These are phyloP conservation scores for Altica lythri DNA, from an alignment of 2,888 invertebrate genomes.

Conservation along the genomic window DNA sequence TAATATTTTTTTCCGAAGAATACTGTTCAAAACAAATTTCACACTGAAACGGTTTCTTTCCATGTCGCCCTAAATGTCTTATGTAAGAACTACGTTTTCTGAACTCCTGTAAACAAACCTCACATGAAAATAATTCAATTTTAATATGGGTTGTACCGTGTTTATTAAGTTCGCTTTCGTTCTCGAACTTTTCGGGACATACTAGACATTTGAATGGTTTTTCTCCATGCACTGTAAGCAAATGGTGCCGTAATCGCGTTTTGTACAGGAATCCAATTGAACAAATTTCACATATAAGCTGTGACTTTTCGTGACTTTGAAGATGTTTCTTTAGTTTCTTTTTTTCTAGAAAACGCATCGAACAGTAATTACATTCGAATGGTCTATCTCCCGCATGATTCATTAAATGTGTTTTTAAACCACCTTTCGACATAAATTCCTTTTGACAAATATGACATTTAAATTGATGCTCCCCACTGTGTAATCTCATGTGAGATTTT, in stretches of 20 bases:
- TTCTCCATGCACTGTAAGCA: slow-evolving; percentile 11
- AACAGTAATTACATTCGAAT: slow-evolving; percentile 6
- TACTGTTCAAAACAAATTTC: slow-evolving; percentile 9
- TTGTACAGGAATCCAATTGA: slow-evolving; percentile 11
- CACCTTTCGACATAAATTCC: slow-evolving; percentile 13
- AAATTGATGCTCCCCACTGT: slow-evolving; percentile 14
- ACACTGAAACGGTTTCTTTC: slow-evolving; percentile 10
- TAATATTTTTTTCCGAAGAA: slow-evolving; percentile 9
- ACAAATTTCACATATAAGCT: slow-evolving; percentile 12
- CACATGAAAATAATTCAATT: not conserved
- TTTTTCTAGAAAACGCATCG: slow-evolving; percentile 13
- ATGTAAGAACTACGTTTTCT: slow-evolving; percentile 10
- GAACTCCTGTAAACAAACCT: slow-evolving; percentile 5
- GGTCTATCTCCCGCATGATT: slow-evolving; percentile 17
- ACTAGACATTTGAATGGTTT: slow-evolving; percentile 15
- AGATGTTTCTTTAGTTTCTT: slow-evolving; percentile 12
- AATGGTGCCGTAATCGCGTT: slow-evolving; percentile 6
- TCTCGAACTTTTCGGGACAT: slow-evolving; percentile 10
- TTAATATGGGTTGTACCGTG: slow-evolving; percentile 5
- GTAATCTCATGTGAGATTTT: slow-evolving; percentile 18
- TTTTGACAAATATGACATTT: slow-evolving; percentile 17
- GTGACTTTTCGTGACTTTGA: slow-evolving; percentile 10
- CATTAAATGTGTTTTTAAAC: slow-evolving; percentile 14
- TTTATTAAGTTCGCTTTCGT: slow-evolving; percentile 6
- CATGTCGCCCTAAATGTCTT: slow-evolving; percentile 13